phyloP scores from a whole-genome alignment of 2,797 vertebrate genomes.

The Vireo griseus region DNA sequence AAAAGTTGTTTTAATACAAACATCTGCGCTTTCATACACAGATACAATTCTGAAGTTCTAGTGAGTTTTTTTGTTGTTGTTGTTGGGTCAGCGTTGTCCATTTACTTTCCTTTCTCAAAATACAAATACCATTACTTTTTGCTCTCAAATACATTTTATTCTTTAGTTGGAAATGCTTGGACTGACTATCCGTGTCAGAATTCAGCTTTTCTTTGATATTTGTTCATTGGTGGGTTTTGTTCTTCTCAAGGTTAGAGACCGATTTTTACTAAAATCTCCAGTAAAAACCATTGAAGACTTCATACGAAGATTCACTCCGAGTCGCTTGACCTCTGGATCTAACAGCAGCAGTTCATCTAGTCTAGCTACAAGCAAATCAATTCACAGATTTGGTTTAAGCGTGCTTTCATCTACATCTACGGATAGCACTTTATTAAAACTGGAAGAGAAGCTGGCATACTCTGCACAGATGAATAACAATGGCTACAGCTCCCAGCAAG shows the following conservation, averaged over 20 bases:
- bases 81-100: not conserved
- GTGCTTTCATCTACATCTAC: conserved; percentile 79
- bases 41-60: not conserved
- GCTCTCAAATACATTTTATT: not conserved
- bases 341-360: conserved; percentile 89
- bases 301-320: conserved; percentile 92
- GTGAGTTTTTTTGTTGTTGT: not conserved
- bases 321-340: conserved; percentile 87
- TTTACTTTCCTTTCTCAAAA: not conserved
- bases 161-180: not conserved
- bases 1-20: not conserved
- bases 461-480: conserved; percentile 64
- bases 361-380: conserved; percentile 80
- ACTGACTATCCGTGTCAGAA: not conserved
- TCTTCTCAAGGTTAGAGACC: conserved; percentile 82
- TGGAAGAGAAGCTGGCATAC: conserved; percentile 77
- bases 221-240: not conserved
- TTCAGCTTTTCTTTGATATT: not conserved
- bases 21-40: not conserved
- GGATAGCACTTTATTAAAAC: conserved; percentile 81
- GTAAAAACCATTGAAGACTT: conserved; percentile 98
- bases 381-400: conserved; percentile 77
- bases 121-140: not conserved
- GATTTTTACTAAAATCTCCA: conserved; percentile 90
- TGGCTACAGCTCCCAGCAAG: conserved; percentile 64